phyloP scores from a whole-genome alignment of 2,888 invertebrate genomes.

The Malacosoma neustria region DNA sequence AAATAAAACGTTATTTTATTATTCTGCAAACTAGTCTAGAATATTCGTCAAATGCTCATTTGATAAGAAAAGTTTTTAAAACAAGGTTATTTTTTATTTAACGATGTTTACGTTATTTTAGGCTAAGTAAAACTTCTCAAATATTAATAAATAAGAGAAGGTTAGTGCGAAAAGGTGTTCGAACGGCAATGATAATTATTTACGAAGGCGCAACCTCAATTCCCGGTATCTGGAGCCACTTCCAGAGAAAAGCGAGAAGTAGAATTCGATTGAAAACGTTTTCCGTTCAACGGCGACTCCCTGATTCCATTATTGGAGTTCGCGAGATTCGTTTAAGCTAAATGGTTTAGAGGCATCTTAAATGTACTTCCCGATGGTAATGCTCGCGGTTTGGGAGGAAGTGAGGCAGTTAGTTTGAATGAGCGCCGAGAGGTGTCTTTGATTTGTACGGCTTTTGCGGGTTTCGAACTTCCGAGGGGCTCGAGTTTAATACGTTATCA shows the following conservation, averaged over 20 bases:
- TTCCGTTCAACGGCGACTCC: background rate
- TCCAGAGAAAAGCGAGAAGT: background rate
- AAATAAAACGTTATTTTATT: too few relatives aligned
- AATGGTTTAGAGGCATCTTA: background rate
- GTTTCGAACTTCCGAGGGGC: background rate
- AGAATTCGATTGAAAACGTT: background rate
- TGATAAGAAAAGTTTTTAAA: too few relatives aligned
- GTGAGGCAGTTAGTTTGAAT: background rate
- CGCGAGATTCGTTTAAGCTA: background rate
- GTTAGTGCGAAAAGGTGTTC: too few relatives aligned
- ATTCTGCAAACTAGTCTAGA: too few relatives aligned
- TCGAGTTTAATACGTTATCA: too few relatives aligned
- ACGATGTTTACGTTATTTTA: too few relatives aligned
- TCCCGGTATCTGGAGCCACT: background rate
- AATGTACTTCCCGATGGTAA: background rate
- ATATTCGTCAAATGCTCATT: too few relatives aligned
- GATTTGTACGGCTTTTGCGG: background rate
- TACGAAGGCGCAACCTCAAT: background rate
- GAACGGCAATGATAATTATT: background rate
- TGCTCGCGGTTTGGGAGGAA: background rate
- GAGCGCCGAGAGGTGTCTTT: background rate
- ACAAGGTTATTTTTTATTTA: too few relatives aligned
- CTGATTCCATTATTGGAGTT: background rate
- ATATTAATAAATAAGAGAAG: too few relatives aligned
- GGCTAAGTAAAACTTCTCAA: too few relatives aligned